These are phyloP conservation scores for Pica pica DNA, from an alignment of 2,113 vertebrate species.

Conservation along the genomic window DNA sequence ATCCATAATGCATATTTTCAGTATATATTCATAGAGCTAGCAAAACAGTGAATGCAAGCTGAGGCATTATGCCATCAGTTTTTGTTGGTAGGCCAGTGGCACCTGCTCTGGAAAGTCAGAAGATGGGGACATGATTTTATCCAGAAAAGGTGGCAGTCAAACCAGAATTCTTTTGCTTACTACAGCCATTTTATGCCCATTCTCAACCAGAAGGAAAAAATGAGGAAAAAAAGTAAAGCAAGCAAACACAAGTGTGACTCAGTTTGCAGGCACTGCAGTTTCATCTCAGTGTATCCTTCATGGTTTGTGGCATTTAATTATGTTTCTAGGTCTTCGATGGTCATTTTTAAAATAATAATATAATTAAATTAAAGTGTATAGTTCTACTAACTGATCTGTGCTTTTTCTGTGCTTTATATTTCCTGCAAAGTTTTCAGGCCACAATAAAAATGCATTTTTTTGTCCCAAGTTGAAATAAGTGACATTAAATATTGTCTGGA, in stretches of 20 bases:
- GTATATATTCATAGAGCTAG: not conserved
- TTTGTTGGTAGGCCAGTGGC: not conserved
- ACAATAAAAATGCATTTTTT: not conserved
- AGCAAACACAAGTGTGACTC: not conserved
- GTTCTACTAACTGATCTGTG: not conserved
- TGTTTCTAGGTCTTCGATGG: not conserved
- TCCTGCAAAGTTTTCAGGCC: not conserved
- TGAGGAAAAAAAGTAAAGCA: not conserved
- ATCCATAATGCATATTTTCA: not conserved
- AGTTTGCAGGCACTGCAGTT: not conserved
- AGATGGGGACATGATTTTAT: not conserved
- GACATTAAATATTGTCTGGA: conserved; percentile 10
- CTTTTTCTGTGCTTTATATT: not conserved
- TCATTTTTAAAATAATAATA: not conserved
- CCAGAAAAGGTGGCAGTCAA: not conserved
- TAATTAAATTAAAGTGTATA: not conserved
- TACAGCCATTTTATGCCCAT: not conserved
- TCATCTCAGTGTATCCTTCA: not conserved
- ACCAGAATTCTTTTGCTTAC: not conserved
- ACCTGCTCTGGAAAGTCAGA: not conserved
- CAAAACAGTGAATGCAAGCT: not conserved
- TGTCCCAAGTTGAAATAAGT: not conserved
- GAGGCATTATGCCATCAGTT: not conserved
- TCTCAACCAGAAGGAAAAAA: not conserved
- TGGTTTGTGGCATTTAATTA: not conserved